phyloP scores from a whole-genome alignment of 2,113 vertebrate species.

The Acanthochromis polyacanthus region DNA sequence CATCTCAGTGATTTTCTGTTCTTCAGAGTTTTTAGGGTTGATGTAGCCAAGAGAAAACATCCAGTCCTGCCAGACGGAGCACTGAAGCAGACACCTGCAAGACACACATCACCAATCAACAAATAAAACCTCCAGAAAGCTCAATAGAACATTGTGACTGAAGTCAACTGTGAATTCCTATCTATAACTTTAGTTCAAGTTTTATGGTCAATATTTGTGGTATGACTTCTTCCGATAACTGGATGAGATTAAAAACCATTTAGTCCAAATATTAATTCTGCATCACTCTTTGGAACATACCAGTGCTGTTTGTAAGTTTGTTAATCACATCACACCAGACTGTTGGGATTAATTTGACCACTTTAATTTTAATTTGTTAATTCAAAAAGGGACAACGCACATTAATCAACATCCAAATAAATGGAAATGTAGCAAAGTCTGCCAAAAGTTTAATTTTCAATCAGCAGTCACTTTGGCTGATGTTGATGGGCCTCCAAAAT shows the following conservation, averaged over 20 bases:
- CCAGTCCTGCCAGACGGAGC: constrained; percentile 99
- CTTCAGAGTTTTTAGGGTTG: constrained; percentile 96
- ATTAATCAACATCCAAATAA: too few relatives aligned
- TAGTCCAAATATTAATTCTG: background rate
- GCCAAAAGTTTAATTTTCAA: too few relatives aligned
- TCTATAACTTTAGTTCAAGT: background rate
- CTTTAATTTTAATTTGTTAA: background rate
- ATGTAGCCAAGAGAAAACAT: constrained; percentile 99
- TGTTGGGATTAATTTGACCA: background rate
- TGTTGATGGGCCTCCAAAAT: too few relatives aligned
- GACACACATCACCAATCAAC: background rate
- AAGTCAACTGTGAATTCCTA: background rate
- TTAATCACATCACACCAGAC: too few relatives aligned
- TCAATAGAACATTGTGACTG: background rate
- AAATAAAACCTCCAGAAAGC: background rate
- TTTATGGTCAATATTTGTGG: background rate
- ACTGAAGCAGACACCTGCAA: constrained; percentile 96
- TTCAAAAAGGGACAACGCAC: too few relatives aligned
- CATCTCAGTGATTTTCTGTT: constrained; percentile 98
- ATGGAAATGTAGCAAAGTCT: too few relatives aligned
- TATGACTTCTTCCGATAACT: background rate
- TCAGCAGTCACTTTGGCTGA: too few relatives aligned
- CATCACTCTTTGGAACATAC: background rate
- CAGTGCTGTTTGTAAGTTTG: background rate
- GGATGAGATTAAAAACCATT: background rate